Conservation (phyloP, 2,888 invertebrate species). For the Caenorhabditis sulstoni region DNA sequence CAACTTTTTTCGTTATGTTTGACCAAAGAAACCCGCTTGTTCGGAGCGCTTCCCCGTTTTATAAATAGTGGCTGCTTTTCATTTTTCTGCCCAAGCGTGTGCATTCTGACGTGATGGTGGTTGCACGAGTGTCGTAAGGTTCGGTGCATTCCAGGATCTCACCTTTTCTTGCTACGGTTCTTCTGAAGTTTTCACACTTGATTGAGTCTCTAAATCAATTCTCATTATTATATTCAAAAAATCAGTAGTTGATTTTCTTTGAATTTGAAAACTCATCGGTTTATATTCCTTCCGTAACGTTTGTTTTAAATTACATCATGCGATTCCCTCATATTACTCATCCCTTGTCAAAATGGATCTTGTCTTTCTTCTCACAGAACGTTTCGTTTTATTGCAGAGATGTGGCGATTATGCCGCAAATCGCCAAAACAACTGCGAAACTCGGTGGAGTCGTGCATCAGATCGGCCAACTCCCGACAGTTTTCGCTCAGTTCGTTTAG, state of each 20-base stretch:
- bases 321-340: conserved; percentile 15
- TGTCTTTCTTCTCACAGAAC: background rate
- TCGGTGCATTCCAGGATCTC: background rate
- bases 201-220: too few relatives aligned
- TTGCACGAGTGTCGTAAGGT: conserved; percentile 11
- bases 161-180: background rate
- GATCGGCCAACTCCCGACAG: conserved; percentile 21
- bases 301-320: conserved; percentile 13
- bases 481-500: conserved; percentile 34
- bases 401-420: conserved; percentile 64
- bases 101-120: conserved; percentile 30
- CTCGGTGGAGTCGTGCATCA: conserved; percentile 35
- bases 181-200: background rate
- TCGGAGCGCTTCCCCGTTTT: background rate
- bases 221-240: too few relatives aligned
- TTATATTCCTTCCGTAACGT: too few relatives aligned
- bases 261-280: too few relatives aligned
- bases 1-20: background rate
- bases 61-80: too few relatives aligned
- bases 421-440: conserved; percentile 46
- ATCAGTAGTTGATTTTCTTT: background rate
- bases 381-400: conserved; percentile 16
- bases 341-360: background rate
- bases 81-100: conserved; percentile 2
- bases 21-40: background rate